Evolutionary conservation across 1,140 invertebrate genomes (phyloP), one percentile per base, ranked within the genome.

Genomic region (Pseudoatta argentina): DNA sequence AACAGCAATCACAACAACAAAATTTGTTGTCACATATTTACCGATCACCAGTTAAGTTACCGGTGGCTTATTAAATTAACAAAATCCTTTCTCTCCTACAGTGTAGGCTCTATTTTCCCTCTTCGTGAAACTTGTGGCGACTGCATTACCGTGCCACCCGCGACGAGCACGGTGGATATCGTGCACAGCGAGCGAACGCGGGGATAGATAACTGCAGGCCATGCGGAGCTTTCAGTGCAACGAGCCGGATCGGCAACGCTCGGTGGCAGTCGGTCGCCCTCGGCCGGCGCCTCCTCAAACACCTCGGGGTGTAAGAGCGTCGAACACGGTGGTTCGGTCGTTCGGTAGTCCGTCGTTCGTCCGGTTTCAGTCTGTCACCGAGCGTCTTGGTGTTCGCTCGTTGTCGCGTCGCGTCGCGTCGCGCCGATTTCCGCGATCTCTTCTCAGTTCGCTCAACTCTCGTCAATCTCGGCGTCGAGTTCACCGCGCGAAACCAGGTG

Each of bases 301-400:
- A 88, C 87, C 78, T 55, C 81, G 55, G 90, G 89, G 90, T 91
- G 90, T 91, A 90, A 72, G 87, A 86, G 79, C 79, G 78, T 76
- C 79, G 87, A 44, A 30, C 39, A 48, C 79, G 34, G 39, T 83
- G 66, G 66, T 72, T 57, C 66, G 76, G 67, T 75, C 92, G 91
- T 92, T 87, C 76, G 88, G 39, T 44, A 44, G 39, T 44, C 39
- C 39, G 39, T 75, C 91, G 91, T 92, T 87, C 76, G 88, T 89
- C 30, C 66, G 64, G 51, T 78, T 24, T 90, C 90, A 92, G 91
- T 92, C 88, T 86, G 88, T 90, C 90, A 92, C 34, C 71, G 90
- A 88, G 88, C 88, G 87, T 88, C 86, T 71, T 64, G 69, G 51
- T 64, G 88, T 57, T 71, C 48, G 55, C 39, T 72, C 24, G 81